phyloP scores from a whole-genome alignment of 2,797 vertebrate genomes.

The Tragelaphus oryx region DNA sequence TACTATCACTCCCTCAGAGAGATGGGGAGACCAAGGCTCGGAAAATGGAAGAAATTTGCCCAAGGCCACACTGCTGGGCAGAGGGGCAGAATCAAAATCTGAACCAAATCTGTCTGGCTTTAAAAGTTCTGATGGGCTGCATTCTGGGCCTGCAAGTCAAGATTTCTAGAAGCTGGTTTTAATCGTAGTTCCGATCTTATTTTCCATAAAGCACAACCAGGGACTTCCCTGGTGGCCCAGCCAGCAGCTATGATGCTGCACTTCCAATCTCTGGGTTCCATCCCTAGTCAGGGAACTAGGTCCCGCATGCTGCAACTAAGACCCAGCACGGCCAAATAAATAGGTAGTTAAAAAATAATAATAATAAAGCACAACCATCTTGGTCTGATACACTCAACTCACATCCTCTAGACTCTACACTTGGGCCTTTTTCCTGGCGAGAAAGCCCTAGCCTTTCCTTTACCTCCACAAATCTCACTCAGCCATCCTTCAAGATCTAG shows the following conservation, averaged over 20 bases:
- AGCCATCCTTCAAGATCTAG: background rate
- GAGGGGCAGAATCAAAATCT: background rate
- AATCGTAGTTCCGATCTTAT: background rate
- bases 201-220: background rate
- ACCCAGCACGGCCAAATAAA: background rate
- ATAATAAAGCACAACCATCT: background rate
- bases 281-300: background rate
- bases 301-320: background rate
- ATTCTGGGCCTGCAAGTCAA: background rate
- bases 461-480: background rate
- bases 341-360: background rate
- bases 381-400: background rate
- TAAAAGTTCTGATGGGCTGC: background rate
- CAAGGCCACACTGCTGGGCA: background rate
- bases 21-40: background rate
- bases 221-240: background rate
- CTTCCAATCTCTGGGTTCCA: background rate
- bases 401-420: background rate
- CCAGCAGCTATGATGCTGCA: background rate
- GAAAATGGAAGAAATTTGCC: background rate
- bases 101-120: background rate
- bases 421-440: background rate
- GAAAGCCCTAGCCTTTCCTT: background rate
- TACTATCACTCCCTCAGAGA: background rate
- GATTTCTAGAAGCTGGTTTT: background rate